These are phyloP conservation scores for Euwallacea similis DNA, from an alignment of 1,140 invertebrate genomes.

Conservation along the genomic window DNA sequence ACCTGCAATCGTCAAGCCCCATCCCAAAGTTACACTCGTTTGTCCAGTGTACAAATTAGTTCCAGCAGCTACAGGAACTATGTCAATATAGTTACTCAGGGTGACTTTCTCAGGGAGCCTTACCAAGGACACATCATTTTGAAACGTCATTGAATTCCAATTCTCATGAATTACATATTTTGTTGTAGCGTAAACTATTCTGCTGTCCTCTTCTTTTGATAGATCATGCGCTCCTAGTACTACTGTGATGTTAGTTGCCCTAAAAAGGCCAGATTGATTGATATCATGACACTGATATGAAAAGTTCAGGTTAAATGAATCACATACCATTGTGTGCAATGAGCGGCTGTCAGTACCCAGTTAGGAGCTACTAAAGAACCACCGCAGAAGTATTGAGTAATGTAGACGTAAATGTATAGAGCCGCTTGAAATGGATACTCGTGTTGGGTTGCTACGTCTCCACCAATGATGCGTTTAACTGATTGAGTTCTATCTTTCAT, in stretches of 20 bases:
- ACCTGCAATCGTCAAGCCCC: constrained; percentile 20
- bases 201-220: not conserved
- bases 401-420: constrained; percentile 48
- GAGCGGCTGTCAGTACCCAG: constrained; percentile 57
- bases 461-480: constrained; percentile 44
- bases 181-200: not conserved
- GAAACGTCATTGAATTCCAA: constrained; percentile 1
- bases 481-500: constrained; percentile 2
- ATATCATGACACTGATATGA: too few relatives aligned
- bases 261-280: not conserved
- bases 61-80: constrained; percentile 5
- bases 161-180: constrained; percentile 12
- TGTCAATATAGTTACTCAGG: constrained; percentile 15
- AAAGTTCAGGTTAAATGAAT: not conserved
- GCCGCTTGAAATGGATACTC: constrained; percentile 57
- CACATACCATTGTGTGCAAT: constrained; percentile 12
- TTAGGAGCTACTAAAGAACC: constrained; percentile 57
- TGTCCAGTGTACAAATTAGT: constrained; percentile 12
- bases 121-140: constrained; percentile 17
- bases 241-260: constrained; percentile 18
- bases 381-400: constrained; percentile 57
- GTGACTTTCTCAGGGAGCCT: constrained; percentile 2
- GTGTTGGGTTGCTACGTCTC: constrained; percentile 41
- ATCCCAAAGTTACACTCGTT: constrained; percentile 18
- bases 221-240: constrained; percentile 25